Conservation (phyloP, 1,140 invertebrate species). For the Telenomus remus region DNA sequence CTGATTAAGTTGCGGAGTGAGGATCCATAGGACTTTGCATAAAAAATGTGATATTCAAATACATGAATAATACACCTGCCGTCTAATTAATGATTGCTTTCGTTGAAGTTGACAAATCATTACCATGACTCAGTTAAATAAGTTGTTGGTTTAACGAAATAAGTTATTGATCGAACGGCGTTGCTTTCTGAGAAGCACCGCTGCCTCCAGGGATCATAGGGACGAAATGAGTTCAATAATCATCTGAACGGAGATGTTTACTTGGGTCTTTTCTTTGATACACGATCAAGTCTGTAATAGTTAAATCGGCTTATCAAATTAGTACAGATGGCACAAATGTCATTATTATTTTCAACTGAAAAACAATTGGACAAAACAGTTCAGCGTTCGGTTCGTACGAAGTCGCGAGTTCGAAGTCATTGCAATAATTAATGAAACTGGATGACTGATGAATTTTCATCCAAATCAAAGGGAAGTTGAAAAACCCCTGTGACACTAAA, state of each 20-base stretch:
- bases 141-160: slow-evolving; percentile 55
- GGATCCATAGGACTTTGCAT: background rate
- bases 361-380: no score
- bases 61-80: background rate
- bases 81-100: slow-evolving; percentile 42
- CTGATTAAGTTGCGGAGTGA: no score
- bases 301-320: slow-evolving; percentile 22
- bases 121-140: slow-evolving; percentile 53
- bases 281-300: background rate
- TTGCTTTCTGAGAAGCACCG: slow-evolving; percentile 11
- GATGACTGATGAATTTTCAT: no score
- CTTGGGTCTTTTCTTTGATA: slow-evolving; percentile 43
- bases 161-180: slow-evolving; percentile 53
- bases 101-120: slow-evolving; percentile 53
- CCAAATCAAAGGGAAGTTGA: no score
- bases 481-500: no score
- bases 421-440: no score
- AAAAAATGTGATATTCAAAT: no score
- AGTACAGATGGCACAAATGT: slow-evolving; percentile 3
- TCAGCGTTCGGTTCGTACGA: no score
- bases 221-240: slow-evolving; percentile 42
- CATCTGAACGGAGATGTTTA: slow-evolving; percentile 35
- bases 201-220: slow-evolving; percentile 28
- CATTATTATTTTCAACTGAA: background rate
- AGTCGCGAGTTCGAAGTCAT: no score